Percentiles rank a stretch among this genome's conserved stretches.
Evolutionary conservation across 35 echinoderm and acorn worm genomes (phyloP).

Genomic region (Apostichopus parvimensis): DNA sequence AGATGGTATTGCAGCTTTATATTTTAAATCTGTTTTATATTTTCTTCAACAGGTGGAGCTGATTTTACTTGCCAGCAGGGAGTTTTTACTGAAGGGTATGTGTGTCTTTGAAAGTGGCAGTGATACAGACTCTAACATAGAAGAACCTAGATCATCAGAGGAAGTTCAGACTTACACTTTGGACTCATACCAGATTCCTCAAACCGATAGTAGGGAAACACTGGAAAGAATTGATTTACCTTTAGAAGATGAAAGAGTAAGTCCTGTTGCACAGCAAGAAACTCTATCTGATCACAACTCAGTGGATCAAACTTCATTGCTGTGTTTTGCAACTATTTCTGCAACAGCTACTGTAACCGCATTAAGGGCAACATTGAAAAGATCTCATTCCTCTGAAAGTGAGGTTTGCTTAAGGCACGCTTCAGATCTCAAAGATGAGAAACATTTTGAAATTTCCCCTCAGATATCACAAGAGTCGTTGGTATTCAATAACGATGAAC

Average conservation of each 20-base stretch:
- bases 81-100: background rate
- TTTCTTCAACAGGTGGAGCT: background rate
- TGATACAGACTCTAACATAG: background rate
- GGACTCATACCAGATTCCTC: background rate
- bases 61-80: background rate
- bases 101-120: constrained; percentile 22
- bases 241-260: constrained; percentile 17
- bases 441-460: constrained; percentile 55
- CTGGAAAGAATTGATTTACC: background rate
- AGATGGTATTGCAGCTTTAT: too few species aligned
- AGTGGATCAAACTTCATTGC: background rate
- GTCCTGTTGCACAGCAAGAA: constrained; percentile 26
- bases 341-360: background rate
- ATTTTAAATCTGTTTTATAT: background rate
- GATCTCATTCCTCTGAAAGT: background rate
- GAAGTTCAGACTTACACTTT: background rate
- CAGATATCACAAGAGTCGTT: constrained; percentile 19
- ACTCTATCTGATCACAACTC: constrained; percentile 37
- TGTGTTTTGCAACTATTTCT: constrained; percentile 32
- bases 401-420: background rate
- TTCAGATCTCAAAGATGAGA: constrained; percentile 37
- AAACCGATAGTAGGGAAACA: background rate
- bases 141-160: background rate
- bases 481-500: constrained; percentile 25
- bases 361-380: background rate